Base-by-base conservation (phyloP, 1,140 invertebrate species). In the Sycobia sp. region DNA sequence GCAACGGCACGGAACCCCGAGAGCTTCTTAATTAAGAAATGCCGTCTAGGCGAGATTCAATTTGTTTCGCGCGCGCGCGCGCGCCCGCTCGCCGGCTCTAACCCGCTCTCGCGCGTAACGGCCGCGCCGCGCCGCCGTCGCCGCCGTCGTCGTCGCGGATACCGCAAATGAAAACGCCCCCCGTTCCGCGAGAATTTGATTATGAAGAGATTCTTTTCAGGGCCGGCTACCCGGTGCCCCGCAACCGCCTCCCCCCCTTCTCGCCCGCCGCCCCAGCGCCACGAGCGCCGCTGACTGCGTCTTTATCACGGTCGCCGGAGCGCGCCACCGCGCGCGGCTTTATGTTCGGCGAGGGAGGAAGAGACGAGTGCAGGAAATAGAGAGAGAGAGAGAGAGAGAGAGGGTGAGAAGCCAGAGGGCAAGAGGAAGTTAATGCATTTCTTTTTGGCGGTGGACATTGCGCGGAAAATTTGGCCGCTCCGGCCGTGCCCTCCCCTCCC, bases 1-100 rank as follows among this genome's bases (percentile, higher is more conserved):
- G n/a, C n/a, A n/a, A n/a, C n/a, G n/a, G n/a, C n/a, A n/a, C n/a
- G n/a, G n/a, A n/a, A n/a, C 47, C 39, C 27, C 46, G 50, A 47
- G 41, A 22, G 23, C 61, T 59, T 64, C 64, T 68, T 73, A 76
- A 76, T 76, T 73, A 73, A 68, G 65, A 66, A 68, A 71, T 71
- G 62, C 68, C 65, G 71, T 69, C 65, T 63, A 69, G 55, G 41
- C 53, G 36, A 65, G 70, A 72, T 64, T 64, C 67, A 67, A 67
- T 73, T 65, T 65, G 62, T 55, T 58, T 65, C 39, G 38, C 22
- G 25, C 5, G n/a, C n/a, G n/a, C n/a, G n/a, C n/a, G n/a, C n/a
- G n/a, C n/a, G n/a, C n/a, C n/a, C n/a, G n/a, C n/a, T 20, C 9
- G 20, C 16, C 20, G 47, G 18, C 41, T n/a, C n/a, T n/a, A n/a